Conservation (phyloP, 2,888 invertebrate genomes). For the Caenorhabditis sp. region DNA sequence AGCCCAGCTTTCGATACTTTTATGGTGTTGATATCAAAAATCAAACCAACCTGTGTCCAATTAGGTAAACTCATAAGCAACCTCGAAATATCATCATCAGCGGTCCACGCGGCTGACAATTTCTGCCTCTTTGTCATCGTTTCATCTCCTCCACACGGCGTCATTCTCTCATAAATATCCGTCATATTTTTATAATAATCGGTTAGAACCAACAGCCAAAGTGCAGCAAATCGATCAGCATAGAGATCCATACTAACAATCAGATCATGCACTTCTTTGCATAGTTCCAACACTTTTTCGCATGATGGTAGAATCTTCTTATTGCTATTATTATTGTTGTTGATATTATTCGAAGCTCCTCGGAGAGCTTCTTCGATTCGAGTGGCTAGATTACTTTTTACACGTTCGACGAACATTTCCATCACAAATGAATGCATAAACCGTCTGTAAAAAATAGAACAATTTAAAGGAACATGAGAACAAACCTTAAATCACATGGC, state of each 20-base stretch:
- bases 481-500: conserved; percentile 53
- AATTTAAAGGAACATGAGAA: too few relatives aligned
- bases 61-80: conserved; percentile 87
- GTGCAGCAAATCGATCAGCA: conserved; percentile 67
- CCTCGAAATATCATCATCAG: conserved; percentile 91
- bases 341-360: conserved; percentile 12
- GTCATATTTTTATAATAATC: conserved; percentile 63
- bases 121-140: conserved; percentile 75
- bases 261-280: conserved; percentile 61
- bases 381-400: conserved; percentile 57
- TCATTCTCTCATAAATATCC: conserved; percentile 60
- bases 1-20: too few relatives aligned
- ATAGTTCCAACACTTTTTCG: conserved; percentile 60
- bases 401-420: conserved; percentile 79
- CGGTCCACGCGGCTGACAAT: conserved; percentile 87
- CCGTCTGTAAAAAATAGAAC: conserved; percentile 11
- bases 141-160: conserved; percentile 14
- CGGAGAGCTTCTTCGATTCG: conserved; percentile 50
- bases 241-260: conserved; percentile 68
- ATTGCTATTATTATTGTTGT: conserved; percentile 6
- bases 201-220: conserved; percentile 68
- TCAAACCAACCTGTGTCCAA: conserved; percentile 70
- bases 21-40: too few relatives aligned
- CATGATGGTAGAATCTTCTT: conserved; percentile 59
- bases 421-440: conserved; percentile 88